Evolutionary conservation across 2,113 vertebrate species (phyloP).

Genomic region (Muntiacus muntjak): DNA sequence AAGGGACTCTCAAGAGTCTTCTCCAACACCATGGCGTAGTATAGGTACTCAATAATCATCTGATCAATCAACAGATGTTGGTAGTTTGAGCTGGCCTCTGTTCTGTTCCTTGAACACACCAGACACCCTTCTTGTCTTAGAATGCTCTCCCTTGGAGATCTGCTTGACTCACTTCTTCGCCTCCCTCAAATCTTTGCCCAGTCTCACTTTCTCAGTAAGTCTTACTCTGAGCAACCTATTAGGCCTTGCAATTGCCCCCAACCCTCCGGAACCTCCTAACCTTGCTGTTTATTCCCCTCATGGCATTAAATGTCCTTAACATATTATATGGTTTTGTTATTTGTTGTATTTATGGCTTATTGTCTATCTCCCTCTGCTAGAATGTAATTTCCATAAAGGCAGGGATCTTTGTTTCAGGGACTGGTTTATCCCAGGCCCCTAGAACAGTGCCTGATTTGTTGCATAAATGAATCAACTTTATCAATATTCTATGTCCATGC

Average conservation of each 20-base stretch:
- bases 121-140: background rate
- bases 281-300: background rate
- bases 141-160: background rate
- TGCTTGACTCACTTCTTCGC: background rate
- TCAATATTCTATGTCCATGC: background rate
- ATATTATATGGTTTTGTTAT: background rate
- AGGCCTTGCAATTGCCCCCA: accelerated
- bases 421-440: background rate
- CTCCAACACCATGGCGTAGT: background rate
- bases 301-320: background rate
- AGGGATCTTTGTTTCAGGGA: background rate
- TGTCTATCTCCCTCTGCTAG: background rate
- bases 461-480: background rate
- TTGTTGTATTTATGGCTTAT: background rate
- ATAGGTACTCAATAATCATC: background rate
- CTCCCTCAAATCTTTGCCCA: background rate
- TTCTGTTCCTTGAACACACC: background rate
- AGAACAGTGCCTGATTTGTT: background rate
- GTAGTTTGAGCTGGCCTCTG: background rate
- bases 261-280: background rate
- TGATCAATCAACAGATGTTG: background rate
- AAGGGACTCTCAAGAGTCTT: no score
- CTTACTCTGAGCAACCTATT: background rate
- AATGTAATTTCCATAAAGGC: background rate
- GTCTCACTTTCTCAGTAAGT: background rate